These are phyloP conservation scores for Steinernema carpocapsae DNA, from an alignment of 2,888 invertebrate species.

Conservation along the genomic window DNA sequence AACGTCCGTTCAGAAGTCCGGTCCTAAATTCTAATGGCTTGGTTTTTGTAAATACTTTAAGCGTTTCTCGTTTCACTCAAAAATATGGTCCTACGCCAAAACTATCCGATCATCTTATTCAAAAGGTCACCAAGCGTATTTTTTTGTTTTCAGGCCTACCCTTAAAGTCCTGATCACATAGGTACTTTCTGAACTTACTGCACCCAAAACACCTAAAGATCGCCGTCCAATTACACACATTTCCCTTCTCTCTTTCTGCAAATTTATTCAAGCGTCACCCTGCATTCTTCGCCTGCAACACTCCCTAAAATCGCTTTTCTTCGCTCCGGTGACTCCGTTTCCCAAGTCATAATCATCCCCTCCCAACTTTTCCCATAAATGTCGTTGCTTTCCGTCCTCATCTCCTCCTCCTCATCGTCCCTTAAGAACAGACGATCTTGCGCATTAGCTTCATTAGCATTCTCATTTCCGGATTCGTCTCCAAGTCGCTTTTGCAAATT, in stretches of 20 bases:
- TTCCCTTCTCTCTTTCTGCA: neutral
- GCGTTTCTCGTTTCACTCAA: too few relatives aligned
- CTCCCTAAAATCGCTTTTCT: neutral
- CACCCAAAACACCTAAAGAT: too few relatives aligned
- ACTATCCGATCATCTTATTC: too few relatives aligned
- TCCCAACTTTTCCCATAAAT: neutral
- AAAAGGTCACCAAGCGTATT: too few relatives aligned
- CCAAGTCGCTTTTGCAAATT: neutral
- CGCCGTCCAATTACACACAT: too few relatives aligned
- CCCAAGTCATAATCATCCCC: neutral
- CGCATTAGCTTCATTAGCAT: conserved; percentile 20
- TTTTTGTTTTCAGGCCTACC: too few relatives aligned
- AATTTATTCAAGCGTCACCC: neutral
- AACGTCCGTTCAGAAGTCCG: too few relatives aligned
- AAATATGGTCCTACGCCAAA: too few relatives aligned
- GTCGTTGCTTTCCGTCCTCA: neutral
- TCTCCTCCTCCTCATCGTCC: neutral
- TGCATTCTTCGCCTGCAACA: neutral
- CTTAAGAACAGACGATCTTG: neutral
- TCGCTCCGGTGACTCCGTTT: neutral
- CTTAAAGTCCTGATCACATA: too few relatives aligned
- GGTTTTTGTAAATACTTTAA: too few relatives aligned
- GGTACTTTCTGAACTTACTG: too few relatives aligned
- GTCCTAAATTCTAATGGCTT: too few relatives aligned
- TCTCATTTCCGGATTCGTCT: conserved; percentile 19